Percentiles rank a stretch among this genome's conserved stretches.
Conservation (phyloP, 2,113 vertebrate species). For the Mellivora capensis region DNA sequence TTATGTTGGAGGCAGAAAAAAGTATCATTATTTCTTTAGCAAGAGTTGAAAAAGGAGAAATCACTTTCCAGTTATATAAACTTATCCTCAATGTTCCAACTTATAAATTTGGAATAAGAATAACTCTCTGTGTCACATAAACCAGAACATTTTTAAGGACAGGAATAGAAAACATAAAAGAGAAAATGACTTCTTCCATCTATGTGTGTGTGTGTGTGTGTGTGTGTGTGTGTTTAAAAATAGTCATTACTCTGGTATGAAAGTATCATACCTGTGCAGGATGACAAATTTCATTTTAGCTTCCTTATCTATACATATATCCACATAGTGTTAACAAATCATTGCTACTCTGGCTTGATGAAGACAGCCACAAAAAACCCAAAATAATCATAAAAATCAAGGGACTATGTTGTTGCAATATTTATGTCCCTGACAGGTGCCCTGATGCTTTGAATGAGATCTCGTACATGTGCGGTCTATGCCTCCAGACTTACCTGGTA, state of each 20-base stretch:
- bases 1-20: constrained; percentile 11
- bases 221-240: constrained; percentile 35
- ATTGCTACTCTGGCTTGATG: background rate
- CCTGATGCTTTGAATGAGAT: background rate
- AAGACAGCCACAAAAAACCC: constrained; percentile 8
- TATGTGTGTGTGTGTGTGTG: constrained; percentile 25
- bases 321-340: constrained; percentile 43
- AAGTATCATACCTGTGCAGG: background rate
- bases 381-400: constrained; percentile 31
- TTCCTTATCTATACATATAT: constrained; percentile 42
- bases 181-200: constrained; percentile 58
- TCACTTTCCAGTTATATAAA: constrained; percentile 33
- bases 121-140: constrained; percentile 48
- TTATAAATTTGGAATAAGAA: constrained; percentile 50
- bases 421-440: background rate
- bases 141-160: constrained; percentile 47
- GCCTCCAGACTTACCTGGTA: background rate
- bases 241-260: constrained; percentile 55
- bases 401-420: background rate
- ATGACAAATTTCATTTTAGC: constrained; percentile 62
- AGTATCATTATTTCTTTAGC: background rate
- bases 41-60: constrained; percentile 17
- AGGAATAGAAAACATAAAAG: constrained; percentile 40
- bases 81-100: background rate
- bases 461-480: background rate